Percentiles rank a stretch among this genome's conserved stretches.
Conservation (phyloP, 1,140 invertebrate genomes). For the Philotrypesis tridentata region DNA sequence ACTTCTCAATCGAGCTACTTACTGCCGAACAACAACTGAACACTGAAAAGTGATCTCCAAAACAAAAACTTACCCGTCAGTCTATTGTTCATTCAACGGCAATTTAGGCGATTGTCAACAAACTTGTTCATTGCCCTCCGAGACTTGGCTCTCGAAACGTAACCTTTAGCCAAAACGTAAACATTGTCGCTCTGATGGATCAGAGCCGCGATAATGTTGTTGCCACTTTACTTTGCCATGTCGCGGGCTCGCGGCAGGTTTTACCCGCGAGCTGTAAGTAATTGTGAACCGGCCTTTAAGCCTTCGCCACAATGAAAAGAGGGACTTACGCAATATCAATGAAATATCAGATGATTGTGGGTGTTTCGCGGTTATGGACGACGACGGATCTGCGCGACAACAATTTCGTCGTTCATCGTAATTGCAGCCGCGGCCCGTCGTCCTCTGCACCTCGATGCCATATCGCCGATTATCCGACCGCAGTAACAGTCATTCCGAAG, state of each 20-base stretch:
- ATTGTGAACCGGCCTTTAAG: conserved; percentile 11
- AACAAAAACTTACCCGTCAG: too few species aligned
- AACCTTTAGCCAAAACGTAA: too few species aligned
- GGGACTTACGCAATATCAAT: conserved; percentile 43
- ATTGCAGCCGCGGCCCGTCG: not conserved
- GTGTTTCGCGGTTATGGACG: conserved; percentile 45
- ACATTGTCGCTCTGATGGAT: too few species aligned
- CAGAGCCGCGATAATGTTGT: too few species aligned
- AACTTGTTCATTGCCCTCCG: not conserved
- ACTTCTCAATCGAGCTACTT: too few species aligned
- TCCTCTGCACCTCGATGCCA: not conserved
- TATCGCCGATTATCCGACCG: not conserved
- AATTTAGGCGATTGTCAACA: not conserved
- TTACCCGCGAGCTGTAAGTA: too few species aligned
- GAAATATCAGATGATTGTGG: conserved; percentile 48
- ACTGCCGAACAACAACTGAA: too few species aligned
- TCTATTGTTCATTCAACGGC: too few species aligned
- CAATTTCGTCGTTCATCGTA: conserved; percentile 13
- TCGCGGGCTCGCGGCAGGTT: too few species aligned
- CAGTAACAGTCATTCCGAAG: not conserved
- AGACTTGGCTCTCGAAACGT: too few species aligned
- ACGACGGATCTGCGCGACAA: conserved; percentile 9
- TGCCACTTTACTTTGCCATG: too few species aligned
- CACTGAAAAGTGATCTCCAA: too few species aligned
- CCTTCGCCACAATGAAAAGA: conserved; percentile 10